These are phyloP conservation scores for Hylaea fasciaria DNA, from an alignment of 2,888 invertebrate species.

Conservation along the genomic window DNA sequence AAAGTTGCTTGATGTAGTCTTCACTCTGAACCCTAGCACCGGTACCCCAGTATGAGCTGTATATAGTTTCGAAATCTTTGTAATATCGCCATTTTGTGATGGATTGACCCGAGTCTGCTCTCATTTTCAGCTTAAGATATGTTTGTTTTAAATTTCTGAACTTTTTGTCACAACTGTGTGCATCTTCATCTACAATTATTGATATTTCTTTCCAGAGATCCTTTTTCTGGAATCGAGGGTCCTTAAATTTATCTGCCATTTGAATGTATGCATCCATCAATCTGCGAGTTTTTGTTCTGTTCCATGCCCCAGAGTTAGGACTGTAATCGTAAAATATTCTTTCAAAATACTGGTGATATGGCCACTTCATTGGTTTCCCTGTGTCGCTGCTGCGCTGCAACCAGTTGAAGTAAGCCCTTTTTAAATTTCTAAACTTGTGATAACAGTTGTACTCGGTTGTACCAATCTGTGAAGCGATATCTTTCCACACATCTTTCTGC, in stretches of 20 bases:
- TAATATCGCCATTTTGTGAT: slow-evolving; percentile 75
- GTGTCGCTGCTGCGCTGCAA: slow-evolving; percentile 62
- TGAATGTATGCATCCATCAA: slow-evolving; percentile 69
- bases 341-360: slow-evolving; percentile 73
- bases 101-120: slow-evolving; percentile 56
- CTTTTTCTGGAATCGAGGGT: slow-evolving; percentile 72
- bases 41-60: slow-evolving; percentile 43
- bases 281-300: slow-evolving; percentile 63
- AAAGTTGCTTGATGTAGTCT: slow-evolving; percentile 69
- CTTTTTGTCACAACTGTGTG: slow-evolving; percentile 72
- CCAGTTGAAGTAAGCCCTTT: slow-evolving; percentile 73
- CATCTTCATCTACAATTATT: slow-evolving; percentile 59
- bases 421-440: slow-evolving; percentile 77
- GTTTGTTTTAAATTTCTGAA: slow-evolving; percentile 78
- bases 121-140: slow-evolving; percentile 68
- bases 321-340: slow-evolving; percentile 72
- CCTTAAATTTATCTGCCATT: slow-evolving; percentile 70
- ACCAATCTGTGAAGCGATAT: slow-evolving; percentile 66
- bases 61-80: slow-evolving; percentile 72
- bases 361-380: slow-evolving; percentile 73
- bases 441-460: slow-evolving; percentile 77
- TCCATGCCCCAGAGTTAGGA: slow-evolving; percentile 67
- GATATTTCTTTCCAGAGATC: slow-evolving; percentile 76
- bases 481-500: slow-evolving; percentile 78
- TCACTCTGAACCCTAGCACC: slow-evolving; percentile 49